These are phyloP conservation scores for Epicampocera succincta DNA, from an alignment of 2,888 invertebrate genomes.

Conservation along the genomic window DNA sequence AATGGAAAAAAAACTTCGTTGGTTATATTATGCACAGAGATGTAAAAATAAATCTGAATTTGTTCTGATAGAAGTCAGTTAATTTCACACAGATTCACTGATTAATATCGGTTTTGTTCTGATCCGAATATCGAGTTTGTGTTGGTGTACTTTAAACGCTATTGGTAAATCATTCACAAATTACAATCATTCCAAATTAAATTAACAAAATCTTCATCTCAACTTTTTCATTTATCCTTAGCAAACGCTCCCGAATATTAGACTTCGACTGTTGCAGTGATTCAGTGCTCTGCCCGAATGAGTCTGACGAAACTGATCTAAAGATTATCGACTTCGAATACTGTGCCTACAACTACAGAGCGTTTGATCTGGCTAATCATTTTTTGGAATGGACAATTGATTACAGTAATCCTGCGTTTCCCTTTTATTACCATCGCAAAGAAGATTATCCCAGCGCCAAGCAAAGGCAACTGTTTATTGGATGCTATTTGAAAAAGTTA, in stretches of 20 bases:
- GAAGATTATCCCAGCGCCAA: slow-evolving; percentile 89
- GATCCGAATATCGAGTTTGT: background rate
- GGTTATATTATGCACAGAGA: no score
- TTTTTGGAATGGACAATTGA: slow-evolving; percentile 96
- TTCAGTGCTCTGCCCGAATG: slow-evolving; percentile 68
- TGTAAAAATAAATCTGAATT: background rate
- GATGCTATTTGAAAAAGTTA: slow-evolving; percentile 77
- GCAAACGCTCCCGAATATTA: slow-evolving; percentile 41
- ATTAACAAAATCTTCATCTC: background rate
- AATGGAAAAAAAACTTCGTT: no score
- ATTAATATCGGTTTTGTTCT: background rate
- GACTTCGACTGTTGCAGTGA: slow-evolving; percentile 73
- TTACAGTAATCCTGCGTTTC: slow-evolving; percentile 89
- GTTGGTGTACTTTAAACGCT: slow-evolving; percentile 9
- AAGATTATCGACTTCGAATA: slow-evolving; percentile 96
- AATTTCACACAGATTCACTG: background rate
- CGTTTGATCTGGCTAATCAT: slow-evolving; percentile 97
- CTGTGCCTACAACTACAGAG: slow-evolving; percentile 96
- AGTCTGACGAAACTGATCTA: slow-evolving; percentile 83
- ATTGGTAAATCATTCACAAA: slow-evolving; percentile 43
- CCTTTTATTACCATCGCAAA: slow-evolving; percentile 87
- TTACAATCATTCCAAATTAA: background rate
- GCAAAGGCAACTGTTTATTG: slow-evolving; percentile 83
- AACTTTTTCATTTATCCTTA: slow-evolving; percentile 18
- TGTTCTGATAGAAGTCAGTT: no score